phyloP scores from a whole-genome alignment of 2,113 vertebrate genomes.

The Amazona vittata region DNA sequence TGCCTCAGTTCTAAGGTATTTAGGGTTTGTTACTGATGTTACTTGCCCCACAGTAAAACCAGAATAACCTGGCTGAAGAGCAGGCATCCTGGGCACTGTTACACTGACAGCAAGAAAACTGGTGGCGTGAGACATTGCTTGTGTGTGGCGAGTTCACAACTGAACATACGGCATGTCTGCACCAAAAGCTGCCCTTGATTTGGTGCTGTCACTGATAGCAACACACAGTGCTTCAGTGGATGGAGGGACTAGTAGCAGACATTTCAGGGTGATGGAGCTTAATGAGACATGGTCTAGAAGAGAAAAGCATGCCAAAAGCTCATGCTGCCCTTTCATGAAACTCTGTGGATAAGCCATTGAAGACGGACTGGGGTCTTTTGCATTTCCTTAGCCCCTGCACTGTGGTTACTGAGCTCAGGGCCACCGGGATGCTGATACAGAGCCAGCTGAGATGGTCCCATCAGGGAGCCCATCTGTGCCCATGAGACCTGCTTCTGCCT shows the following conservation, averaged over 20 bases:
- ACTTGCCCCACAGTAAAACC: not conserved
- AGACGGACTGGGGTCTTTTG: fast-evolving
- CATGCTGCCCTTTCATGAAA: fast-evolving
- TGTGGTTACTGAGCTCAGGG: not conserved
- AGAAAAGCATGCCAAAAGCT: not conserved
- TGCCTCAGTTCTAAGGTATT: not conserved
- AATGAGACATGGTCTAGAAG: not conserved
- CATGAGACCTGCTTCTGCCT: not conserved
- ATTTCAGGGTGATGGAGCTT: not conserved
- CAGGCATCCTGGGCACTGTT: not conserved
- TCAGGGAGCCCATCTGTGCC: not conserved
- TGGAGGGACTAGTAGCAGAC: not conserved
- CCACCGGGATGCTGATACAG: not conserved
- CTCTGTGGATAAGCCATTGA: not conserved
- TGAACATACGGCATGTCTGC: fast-evolving
- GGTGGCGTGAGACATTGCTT: not conserved
- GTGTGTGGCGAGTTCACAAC: not conserved
- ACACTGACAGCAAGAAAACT: not conserved
- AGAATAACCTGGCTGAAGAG: not conserved
- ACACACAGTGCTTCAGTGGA: fast-evolving
- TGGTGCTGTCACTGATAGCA: not conserved
- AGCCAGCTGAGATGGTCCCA: not conserved
- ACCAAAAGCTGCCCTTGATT: not conserved
- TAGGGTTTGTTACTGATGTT: not conserved
- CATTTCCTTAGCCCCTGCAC: not conserved